Evolutionary conservation across 2,113 vertebrate species (phyloP).

Genomic region (Taxidea taxus): DNA sequence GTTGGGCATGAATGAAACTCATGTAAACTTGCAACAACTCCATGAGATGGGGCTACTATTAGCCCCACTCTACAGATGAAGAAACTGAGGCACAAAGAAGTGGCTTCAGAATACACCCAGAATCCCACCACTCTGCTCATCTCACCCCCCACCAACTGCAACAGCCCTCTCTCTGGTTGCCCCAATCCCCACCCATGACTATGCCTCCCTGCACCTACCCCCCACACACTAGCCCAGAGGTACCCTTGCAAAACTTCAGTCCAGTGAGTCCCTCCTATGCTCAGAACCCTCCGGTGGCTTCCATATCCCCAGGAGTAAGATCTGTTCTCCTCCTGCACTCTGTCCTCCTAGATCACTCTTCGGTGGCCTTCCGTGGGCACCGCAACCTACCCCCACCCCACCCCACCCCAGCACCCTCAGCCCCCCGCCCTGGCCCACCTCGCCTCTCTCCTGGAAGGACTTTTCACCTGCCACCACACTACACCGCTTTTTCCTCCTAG

Average conservation of each 20-base stretch:
- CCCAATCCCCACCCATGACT: not conserved
- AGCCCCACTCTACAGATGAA: not conserved
- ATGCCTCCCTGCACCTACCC: not conserved
- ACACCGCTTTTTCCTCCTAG: not conserved
- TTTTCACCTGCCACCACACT: fast-evolving
- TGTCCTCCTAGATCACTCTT: not conserved
- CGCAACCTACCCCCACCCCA: fast-evolving
- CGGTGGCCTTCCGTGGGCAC: not conserved
- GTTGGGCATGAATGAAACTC: not conserved
- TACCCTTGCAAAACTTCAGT: not conserved
- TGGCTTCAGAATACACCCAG: not conserved
- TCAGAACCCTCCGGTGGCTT: not conserved
- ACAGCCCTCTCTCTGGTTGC: not conserved
- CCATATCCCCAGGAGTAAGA: not conserved
- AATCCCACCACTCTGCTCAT: not conserved
- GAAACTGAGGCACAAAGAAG: not conserved
- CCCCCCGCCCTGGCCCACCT: not conserved
- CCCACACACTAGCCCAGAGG: not conserved
- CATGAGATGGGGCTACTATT: not conserved
- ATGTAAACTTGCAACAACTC: not conserved
- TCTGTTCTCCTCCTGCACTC: no score
- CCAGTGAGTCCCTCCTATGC: not conserved
- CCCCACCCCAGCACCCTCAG: not conserved
- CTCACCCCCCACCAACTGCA: not conserved
- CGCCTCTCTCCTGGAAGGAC: no score